Conservation (phyloP, 1,140 invertebrate species). For the Macrocentrus cingulum region DNA sequence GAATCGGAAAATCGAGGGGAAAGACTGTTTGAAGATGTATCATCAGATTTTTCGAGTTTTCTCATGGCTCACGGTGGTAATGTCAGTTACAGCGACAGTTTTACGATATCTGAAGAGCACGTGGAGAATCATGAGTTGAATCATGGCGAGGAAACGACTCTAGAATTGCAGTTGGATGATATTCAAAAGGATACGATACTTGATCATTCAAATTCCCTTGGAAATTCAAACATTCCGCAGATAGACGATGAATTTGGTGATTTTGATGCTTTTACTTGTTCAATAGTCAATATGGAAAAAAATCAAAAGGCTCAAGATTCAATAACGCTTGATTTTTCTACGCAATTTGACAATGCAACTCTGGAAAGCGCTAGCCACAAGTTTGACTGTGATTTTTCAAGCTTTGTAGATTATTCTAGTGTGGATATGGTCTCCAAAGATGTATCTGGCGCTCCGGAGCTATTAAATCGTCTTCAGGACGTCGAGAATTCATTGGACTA, state of each 20-base stretch:
- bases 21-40: slow-evolving; percentile 18
- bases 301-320: slow-evolving; percentile 10
- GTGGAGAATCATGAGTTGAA: neutral
- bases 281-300: neutral
- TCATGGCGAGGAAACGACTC: neutral
- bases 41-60: slow-evolving; percentile 27
- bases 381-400: slow-evolving; percentile 15
- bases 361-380: slow-evolving; percentile 3
- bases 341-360: slow-evolving; percentile 17
- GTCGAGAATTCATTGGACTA: too few species aligned
- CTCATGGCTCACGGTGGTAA: slow-evolving; percentile 28
- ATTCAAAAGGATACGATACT: too few species aligned
- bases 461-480: neutral
- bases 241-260: slow-evolving; percentile 20
- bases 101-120: slow-evolving; percentile 32
- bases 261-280: neutral
- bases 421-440: neutral
- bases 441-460: neutral
- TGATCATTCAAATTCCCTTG: too few species aligned
- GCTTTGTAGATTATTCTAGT: slow-evolving; percentile 14
- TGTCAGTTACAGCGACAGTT: slow-evolving; percentile 31
- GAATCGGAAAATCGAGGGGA: neutral
- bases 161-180: too few species aligned
- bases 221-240: slow-evolving; percentile 16
- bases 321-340: slow-evolving; percentile 13